These are phyloP conservation scores for pig (Sus scrofa) DNA, from an alignment of 2,113 vertebrate genomes.

Conservation along the genomic window T2T-Sscrofa CM000814.6:142045501-142046000, in stretches of 20 bases:
- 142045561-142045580: background rate
- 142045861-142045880: background rate
- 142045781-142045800: background rate
- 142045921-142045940: background rate
- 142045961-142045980: background rate
- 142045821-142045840: background rate
- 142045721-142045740: no score
- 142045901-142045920: constrained; percentile 5
- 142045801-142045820: background rate
- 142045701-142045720: background rate
- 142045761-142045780: background rate
- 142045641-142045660: background rate
- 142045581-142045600: background rate
- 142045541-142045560: no score
- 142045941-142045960: background rate
- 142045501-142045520: no score
- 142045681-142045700: background rate
- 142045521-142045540: background rate
- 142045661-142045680: background rate
- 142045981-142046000: background rate
- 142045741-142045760: background rate
- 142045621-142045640: background rate
- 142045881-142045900: background rate
- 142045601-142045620: background rate
- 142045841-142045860: background rate